phyloP scores from a whole-genome alignment of 2,888 invertebrate genomes.

The Himalopsyche kuldschensis region DNA sequence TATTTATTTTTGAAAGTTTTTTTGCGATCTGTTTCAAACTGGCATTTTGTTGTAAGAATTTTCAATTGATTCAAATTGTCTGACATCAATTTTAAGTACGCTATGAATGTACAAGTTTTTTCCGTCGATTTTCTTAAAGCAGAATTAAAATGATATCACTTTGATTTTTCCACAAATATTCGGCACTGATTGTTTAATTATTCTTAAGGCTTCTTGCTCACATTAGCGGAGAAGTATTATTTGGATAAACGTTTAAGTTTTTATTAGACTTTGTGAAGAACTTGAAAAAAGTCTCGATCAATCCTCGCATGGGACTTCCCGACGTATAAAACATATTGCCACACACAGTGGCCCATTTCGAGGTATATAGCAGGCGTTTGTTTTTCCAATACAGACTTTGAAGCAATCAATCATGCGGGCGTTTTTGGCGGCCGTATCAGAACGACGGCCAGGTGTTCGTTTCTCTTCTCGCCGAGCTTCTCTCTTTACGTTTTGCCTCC shows the following conservation, averaged over 20 bases:
- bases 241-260: background rate
- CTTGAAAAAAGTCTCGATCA: background rate
- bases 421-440: constrained; percentile 7
- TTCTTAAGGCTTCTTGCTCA: background rate
- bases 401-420: constrained; percentile 15
- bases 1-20: no score
- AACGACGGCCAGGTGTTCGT: constrained; percentile 6
- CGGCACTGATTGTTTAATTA: background rate
- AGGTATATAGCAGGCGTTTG: background rate
- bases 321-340: background rate
- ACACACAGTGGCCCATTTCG: constrained; percentile 23
- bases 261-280: background rate
- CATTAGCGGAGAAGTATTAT: background rate
- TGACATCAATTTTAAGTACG: no score
- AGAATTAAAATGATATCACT: no score
- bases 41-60: no score
- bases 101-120: no score
- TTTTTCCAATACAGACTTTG: background rate
- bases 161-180: background rate
- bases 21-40: no score
- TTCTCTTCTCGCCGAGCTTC: background rate
- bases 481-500: background rate
- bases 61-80: no score
- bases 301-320: background rate
- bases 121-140: no score